A percentile compares a stretch with the other conserved stretches of the same genome.
Conservation (phyloP, 2,113 vertebrate species). For the Cygnus atratus region DNA sequence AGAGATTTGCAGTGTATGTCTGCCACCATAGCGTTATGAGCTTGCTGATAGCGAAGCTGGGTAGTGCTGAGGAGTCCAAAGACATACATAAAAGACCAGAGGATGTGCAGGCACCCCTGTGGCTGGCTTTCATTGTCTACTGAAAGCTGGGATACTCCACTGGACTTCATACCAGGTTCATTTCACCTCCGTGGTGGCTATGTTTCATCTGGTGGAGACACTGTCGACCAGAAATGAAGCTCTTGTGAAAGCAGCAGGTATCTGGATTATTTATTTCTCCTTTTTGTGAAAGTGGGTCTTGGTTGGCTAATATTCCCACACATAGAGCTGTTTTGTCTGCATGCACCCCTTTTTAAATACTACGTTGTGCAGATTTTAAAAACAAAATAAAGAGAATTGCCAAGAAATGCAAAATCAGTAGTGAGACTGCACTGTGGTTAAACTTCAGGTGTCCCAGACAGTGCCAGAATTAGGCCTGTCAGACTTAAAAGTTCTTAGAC, state of each 20-base stretch:
- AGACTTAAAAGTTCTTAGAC: neutral
- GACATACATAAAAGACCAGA: neutral
- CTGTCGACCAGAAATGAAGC: neutral
- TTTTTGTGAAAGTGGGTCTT: neutral
- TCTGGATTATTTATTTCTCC: neutral
- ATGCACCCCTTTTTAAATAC: neutral
- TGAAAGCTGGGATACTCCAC: neutral
- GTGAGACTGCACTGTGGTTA: neutral
- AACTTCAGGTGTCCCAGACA: neutral
- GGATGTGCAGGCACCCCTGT: neutral
- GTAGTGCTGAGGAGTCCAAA: neutral
- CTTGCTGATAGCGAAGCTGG: neutral
- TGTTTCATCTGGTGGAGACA: neutral
- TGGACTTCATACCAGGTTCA: neutral
- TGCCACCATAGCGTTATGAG: neutral
- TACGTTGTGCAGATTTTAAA: neutral
- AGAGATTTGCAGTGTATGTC: neutral
- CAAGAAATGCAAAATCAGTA: neutral
- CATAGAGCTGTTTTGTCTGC: fast-evolving
- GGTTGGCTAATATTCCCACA: neutral
- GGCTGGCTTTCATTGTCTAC: neutral
- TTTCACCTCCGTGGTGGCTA: neutral
- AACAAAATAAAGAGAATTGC: neutral
- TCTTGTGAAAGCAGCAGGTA: neutral
- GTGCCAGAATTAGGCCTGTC: neutral